These are phyloP conservation scores for Linurgus olivaceus DNA, from an alignment of 2,797 vertebrate genomes.

Conservation along the genomic window DNA sequence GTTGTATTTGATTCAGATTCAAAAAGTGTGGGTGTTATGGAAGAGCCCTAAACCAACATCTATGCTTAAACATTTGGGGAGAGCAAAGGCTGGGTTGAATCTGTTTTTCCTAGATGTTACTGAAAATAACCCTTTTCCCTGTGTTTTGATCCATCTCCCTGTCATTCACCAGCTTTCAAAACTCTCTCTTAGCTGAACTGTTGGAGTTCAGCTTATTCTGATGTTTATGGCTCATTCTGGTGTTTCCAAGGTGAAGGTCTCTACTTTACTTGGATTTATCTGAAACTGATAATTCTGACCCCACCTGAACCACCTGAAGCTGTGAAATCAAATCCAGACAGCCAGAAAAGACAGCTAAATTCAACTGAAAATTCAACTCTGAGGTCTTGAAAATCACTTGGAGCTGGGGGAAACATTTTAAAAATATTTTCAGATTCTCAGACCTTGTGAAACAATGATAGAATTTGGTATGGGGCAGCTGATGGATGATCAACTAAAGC, in stretches of 20 bases:
- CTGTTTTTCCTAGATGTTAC: neutral
- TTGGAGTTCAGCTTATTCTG: neutral
- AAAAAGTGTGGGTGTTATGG: neutral
- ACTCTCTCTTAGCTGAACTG: neutral
- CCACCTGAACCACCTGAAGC: neutral
- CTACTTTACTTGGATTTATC: neutral
- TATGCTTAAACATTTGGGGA: neutral
- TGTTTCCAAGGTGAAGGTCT: neutral
- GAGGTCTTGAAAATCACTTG: neutral
- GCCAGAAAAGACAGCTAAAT: neutral
- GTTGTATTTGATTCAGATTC: neutral
- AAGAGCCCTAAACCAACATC: neutral
- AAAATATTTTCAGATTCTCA: neutral
- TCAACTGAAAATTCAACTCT: neutral
- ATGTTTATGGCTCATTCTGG: neutral
- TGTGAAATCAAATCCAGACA: neutral
- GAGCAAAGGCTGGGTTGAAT: neutral
- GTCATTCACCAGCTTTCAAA: neutral
- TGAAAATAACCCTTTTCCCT: neutral
- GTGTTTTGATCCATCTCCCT: neutral
- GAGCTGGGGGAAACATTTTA: neutral
- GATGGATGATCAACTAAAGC: neutral
- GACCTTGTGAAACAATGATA: neutral
- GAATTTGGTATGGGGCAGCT: neutral
- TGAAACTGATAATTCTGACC: neutral